These are phyloP conservation scores for Dermatemys mawii DNA, from an alignment of 2,113 vertebrate species.

Conservation along the genomic window DNA sequence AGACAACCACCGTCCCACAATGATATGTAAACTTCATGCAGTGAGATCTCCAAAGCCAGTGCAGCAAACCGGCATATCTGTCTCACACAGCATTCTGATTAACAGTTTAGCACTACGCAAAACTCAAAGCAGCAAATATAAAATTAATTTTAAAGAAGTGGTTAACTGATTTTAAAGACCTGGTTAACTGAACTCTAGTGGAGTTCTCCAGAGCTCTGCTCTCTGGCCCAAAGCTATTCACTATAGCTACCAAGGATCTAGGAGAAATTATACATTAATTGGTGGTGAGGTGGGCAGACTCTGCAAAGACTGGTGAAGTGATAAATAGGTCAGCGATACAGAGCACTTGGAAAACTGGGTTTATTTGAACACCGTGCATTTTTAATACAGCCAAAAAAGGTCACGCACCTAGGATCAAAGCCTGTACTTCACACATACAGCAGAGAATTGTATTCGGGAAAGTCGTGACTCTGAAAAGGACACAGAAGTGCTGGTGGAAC, in stretches of 20 bases:
- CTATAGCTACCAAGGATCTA: background rate
- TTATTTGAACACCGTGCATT: background rate
- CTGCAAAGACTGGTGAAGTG: background rate
- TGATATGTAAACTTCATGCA: background rate
- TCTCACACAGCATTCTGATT: background rate
- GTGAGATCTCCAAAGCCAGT: background rate
- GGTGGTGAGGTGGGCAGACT: background rate
- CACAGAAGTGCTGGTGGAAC: background rate
- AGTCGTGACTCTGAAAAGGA: background rate
- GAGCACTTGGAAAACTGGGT: background rate
- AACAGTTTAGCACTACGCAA: background rate
- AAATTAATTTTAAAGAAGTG: background rate
- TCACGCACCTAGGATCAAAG: background rate
- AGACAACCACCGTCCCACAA: background rate
- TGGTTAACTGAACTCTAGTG: background rate
- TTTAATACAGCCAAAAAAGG: background rate
- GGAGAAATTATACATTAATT: background rate
- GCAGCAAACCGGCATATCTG: background rate
- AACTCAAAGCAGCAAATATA: background rate
- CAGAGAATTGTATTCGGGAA: background rate
- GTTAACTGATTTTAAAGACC: background rate
- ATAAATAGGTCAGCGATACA: background rate
- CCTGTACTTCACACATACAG: background rate
- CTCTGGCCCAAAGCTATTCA: background rate
- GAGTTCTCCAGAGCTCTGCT: background rate